Conservation (phyloP, 1,140 invertebrate genomes). For the Pantala flavescens region DNA sequence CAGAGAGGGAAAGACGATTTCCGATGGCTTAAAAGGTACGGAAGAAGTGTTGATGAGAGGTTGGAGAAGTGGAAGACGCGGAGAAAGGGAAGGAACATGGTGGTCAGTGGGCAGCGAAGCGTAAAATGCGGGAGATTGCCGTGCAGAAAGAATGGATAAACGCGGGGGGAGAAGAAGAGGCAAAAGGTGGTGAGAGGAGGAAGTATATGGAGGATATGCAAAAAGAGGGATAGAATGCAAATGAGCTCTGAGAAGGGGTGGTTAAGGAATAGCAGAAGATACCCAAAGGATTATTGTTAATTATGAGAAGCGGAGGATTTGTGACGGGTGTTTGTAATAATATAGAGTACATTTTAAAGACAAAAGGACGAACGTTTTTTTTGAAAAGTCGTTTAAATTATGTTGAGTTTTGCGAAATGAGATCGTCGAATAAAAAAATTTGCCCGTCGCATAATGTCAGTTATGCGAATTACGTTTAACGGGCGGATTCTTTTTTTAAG, state of each 20-base stretch:
- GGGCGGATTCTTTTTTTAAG: too few relatives aligned
- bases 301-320: neutral
- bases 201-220: neutral
- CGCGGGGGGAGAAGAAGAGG: too few relatives aligned
- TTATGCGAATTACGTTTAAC: too few relatives aligned
- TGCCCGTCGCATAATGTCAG: too few relatives aligned
- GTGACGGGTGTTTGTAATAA: neutral
- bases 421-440: too few relatives aligned
- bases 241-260: neutral
- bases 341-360: neutral
- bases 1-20: too few relatives aligned
- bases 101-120: neutral
- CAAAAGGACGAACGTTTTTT: too few relatives aligned
- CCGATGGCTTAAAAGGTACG: too few relatives aligned
- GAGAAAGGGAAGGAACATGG: neutral
- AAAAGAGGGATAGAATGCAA: conserved; percentile 2
- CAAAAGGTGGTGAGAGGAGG: neutral
- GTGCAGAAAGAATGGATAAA: neutral
- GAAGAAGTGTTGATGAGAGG: neutral
- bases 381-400: too few relatives aligned
- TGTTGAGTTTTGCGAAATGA: too few relatives aligned
- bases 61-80: neutral
- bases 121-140: neutral
- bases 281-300: neutral
- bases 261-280: neutral